Evolutionary conservation across 2,888 invertebrate genomes (phyloP).

Genomic region (Bhutanitis thaidina): DNA sequence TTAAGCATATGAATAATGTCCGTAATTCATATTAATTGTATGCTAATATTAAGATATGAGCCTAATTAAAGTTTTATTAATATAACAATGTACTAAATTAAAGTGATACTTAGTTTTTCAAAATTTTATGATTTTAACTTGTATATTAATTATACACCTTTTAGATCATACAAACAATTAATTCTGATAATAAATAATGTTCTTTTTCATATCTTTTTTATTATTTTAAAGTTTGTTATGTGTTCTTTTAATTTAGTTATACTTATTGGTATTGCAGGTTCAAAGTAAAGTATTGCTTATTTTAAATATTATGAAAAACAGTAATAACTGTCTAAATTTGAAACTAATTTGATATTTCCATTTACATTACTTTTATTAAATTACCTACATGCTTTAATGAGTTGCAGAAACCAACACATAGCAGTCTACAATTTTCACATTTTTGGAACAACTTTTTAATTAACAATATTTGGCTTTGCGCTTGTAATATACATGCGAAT

Average conservation of each 20-base stretch:
- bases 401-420: too few relatives aligned
- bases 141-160: neutral
- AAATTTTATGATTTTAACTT: neutral
- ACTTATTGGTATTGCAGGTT: constrained; percentile 18
- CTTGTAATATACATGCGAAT: constrained; percentile 45
- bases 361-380: too few relatives aligned
- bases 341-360: too few relatives aligned
- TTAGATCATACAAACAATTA: constrained; percentile 2
- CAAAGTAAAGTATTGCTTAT: constrained; percentile 14
- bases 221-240: constrained; percentile 37
- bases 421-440: too few relatives aligned
- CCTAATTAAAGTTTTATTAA: too few relatives aligned
- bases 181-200: constrained; percentile 1
- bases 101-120: too few relatives aligned
- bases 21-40: neutral
- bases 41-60: neutral
- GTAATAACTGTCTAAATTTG: too few relatives aligned
- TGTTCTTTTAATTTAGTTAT: constrained; percentile 62
- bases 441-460: neutral
- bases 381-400: too few relatives aligned
- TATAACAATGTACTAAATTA: too few relatives aligned
- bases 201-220: constrained; percentile 18
- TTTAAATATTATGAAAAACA: constrained; percentile 24
- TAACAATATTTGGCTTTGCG: constrained; percentile 35
- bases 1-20: neutral